phyloP scores from a whole-genome alignment of 2,113 vertebrate genomes.

The Megaleporinus macrocephalus region DNA sequence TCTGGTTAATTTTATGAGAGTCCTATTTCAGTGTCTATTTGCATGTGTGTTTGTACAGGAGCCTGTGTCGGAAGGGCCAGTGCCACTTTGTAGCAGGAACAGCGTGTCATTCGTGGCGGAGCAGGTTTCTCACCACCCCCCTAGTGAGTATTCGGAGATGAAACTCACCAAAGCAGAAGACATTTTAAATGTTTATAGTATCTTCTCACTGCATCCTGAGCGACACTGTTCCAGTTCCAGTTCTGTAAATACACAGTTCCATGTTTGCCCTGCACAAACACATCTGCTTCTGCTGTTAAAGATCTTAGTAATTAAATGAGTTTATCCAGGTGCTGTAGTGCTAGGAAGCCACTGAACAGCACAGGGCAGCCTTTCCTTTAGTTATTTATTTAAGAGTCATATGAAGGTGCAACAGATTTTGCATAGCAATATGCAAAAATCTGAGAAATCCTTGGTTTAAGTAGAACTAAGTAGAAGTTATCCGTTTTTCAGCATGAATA shows the following conservation, averaged over 20 bases:
- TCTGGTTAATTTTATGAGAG: no score
- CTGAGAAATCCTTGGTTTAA: no score
- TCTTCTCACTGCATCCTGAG: not conserved
- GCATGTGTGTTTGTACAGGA: conserved; percentile 77
- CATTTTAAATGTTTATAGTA: not conserved
- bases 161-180: not conserved
- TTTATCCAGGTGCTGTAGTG: not conserved
- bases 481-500: no score
- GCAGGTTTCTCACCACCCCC: conserved; percentile 98
- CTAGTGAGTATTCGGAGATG: conserved; percentile 83
- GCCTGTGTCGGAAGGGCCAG: conserved; percentile 88
- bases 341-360: no score
- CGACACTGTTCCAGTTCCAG: not conserved
- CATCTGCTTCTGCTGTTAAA: not conserved
- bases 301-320: not conserved
- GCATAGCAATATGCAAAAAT: not conserved
- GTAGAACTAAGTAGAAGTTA: no score
- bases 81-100: conserved; percentile 88
- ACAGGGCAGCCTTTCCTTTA: not conserved
- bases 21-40: not conserved
- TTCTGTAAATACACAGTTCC: not conserved
- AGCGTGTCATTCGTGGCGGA: conserved; percentile 95
- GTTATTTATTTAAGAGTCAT: not conserved
- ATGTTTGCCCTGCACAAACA: not conserved
- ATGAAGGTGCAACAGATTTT: not conserved